Evolutionary conservation across 2,797 vertebrate species (phyloP).

Genomic region (Atherinosoma microstoma): DNA sequence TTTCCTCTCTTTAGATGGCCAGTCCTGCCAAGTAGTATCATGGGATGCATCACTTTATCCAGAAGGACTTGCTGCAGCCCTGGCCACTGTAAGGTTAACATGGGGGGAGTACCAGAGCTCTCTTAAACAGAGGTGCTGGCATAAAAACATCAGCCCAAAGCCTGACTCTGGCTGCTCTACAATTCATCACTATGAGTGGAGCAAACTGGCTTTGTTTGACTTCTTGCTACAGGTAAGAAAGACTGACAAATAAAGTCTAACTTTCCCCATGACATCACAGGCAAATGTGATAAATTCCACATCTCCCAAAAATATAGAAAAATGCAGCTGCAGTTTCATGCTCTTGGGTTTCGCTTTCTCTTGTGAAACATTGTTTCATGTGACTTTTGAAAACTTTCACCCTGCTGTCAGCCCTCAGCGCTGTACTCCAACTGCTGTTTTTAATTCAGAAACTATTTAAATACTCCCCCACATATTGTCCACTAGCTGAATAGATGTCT

Average conservation of each 20-base stretch:
- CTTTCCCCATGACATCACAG: background rate
- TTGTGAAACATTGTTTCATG: background rate
- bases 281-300: background rate
- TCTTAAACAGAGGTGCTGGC: constrained; percentile 91
- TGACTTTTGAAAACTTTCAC: background rate
- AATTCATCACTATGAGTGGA: constrained; percentile 94
- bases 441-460: constrained; percentile 8
- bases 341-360: background rate
- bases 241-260: background rate
- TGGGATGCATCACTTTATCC: constrained; percentile 89
- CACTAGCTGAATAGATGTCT: constrained; percentile 25
- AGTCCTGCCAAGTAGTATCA: constrained; percentile 86
- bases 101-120: constrained; percentile 91
- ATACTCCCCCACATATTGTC: constrained; percentile 14
- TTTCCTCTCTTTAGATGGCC: constrained; percentile 80
- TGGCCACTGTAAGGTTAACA: constrained; percentile 84
- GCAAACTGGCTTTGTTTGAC: constrained; percentile 94
- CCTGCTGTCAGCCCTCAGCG: background rate
- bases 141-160: constrained; percentile 86
- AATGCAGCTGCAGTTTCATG: background rate
- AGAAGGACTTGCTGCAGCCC: constrained; percentile 79
- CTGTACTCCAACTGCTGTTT: constrained; percentile 26
- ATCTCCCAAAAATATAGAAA: background rate
- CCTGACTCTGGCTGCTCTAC: constrained; percentile 87
- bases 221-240: constrained; percentile 92